phyloP scores from a whole-genome alignment of 2,888 invertebrate species.

The Agapetus fuscipes region DNA sequence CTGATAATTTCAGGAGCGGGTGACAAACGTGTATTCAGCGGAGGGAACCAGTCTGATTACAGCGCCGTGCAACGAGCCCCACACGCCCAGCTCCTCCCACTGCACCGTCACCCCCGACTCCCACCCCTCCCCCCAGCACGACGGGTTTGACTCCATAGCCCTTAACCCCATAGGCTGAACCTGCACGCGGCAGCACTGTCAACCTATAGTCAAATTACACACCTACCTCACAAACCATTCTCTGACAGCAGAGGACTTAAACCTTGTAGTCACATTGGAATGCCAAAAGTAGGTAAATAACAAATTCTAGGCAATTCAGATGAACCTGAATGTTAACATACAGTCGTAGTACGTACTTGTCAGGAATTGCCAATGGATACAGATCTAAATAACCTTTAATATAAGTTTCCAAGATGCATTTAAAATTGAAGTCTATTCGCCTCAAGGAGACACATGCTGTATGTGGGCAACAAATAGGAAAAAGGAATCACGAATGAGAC shows the following conservation, averaged over 20 bases:
- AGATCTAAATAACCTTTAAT: too few relatives aligned
- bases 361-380: too few relatives aligned
- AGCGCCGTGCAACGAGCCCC: constrained; percentile 40
- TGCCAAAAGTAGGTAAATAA: too few relatives aligned
- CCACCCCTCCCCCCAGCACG: constrained; percentile 45
- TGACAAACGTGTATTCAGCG: constrained; percentile 52
- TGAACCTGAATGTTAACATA: too few relatives aligned
- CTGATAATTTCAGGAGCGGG: constrained; percentile 54
- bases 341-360: too few relatives aligned
- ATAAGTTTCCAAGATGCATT: too few relatives aligned
- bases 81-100: constrained; percentile 44
- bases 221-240: background rate
- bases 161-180: constrained; percentile 39
- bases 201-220: background rate
- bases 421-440: too few relatives aligned
- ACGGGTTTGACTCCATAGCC: constrained; percentile 48
- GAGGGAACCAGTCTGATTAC: constrained; percentile 62
- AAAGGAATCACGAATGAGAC: too few relatives aligned
- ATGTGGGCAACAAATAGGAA: too few relatives aligned
- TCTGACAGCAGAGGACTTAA: background rate
- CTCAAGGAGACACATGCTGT: too few relatives aligned
- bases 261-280: too few relatives aligned
- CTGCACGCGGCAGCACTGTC: background rate
- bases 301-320: too few relatives aligned
- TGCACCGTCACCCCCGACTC: constrained; percentile 41